phyloP scores from a whole-genome alignment of 2,888 invertebrate genomes.

The Laspeyria flexula region DNA sequence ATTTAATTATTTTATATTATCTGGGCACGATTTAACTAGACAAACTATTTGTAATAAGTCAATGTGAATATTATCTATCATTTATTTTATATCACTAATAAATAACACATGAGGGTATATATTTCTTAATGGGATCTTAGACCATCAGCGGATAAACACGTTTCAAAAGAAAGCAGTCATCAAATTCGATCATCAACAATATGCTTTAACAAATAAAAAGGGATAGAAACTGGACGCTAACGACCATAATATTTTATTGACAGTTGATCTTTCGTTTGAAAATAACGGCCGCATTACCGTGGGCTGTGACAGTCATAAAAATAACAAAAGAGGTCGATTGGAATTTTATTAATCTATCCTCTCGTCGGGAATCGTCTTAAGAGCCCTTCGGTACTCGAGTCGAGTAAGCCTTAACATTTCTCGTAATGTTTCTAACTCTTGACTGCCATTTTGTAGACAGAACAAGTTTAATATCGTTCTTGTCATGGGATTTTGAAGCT shows the following conservation, averaged over 20 bases:
- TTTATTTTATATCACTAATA: too few species aligned
- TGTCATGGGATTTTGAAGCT: not conserved
- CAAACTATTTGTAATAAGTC: too few species aligned
- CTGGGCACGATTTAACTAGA: too few species aligned
- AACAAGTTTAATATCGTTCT: not conserved
- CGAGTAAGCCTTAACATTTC: constrained; percentile 18
- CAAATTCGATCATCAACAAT: not conserved
- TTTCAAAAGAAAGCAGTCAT: too few species aligned
- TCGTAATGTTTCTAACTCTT: constrained; percentile 15
- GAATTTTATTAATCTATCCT: constrained; percentile 38
- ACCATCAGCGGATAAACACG: too few species aligned
- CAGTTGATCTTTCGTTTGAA: constrained; percentile 16
- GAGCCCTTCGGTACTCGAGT: constrained; percentile 18
- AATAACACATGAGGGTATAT: too few species aligned
- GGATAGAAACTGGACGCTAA: not conserved
- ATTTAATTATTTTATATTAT: too few species aligned
- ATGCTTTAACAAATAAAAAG: not conserved
- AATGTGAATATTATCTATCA: too few species aligned
- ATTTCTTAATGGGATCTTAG: too few species aligned
- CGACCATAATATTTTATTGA: constrained; percentile 7
- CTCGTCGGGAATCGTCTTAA: constrained; percentile 19
- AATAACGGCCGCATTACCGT: constrained; percentile 16
- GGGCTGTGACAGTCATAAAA: constrained; percentile 32
- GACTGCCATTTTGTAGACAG: not conserved
- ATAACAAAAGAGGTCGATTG: constrained; percentile 33